These are phyloP conservation scores for Drosophila anomelani DNA, from an alignment of 2,888 invertebrate species.

Conservation along the genomic window DNA sequence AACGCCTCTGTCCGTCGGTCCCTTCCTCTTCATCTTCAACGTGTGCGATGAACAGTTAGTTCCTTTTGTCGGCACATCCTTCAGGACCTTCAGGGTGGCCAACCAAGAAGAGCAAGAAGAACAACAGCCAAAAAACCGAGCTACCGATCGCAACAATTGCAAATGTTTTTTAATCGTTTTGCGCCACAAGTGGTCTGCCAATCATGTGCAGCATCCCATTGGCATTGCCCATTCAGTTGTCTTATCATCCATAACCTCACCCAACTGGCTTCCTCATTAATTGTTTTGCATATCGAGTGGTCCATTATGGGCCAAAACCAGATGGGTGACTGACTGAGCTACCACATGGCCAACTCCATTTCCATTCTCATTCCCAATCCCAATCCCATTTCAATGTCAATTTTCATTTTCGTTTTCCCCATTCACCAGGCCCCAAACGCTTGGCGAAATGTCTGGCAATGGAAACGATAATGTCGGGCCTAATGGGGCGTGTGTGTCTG, in stretches of 20 bases:
- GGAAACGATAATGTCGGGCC: constrained; percentile 50
- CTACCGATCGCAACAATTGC: constrained; percentile 54
- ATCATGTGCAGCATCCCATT: constrained; percentile 7
- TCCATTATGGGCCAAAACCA: constrained; percentile 34
- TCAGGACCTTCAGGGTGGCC: constrained; percentile 63
- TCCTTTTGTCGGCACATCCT: constrained; percentile 78
- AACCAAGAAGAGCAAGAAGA: not conserved
- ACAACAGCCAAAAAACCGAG: constrained; percentile 5
- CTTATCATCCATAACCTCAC: constrained; percentile 65
- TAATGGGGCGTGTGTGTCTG: constrained; percentile 54
- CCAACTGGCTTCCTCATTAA: constrained; percentile 44
- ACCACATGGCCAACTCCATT: constrained; percentile 59
- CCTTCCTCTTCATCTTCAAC: constrained; percentile 67
- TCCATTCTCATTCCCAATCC: constrained; percentile 39
- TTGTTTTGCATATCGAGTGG: constrained; percentile 59
- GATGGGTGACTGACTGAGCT: constrained; percentile 14
- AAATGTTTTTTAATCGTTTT: constrained; percentile 69
- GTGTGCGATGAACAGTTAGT: constrained; percentile 77
- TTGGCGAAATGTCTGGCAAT: constrained; percentile 51
- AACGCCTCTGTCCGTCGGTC: constrained; percentile 57
- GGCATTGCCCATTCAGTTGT: constrained; percentile 31
- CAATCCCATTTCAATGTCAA: constrained; percentile 63
- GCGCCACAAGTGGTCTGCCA: constrained; percentile 68
- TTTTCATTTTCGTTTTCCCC: constrained; percentile 54
- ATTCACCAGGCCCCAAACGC: constrained; percentile 26